Evolutionary conservation across 2,113 vertebrate species (phyloP).

Genomic region (Holacanthus passer): DNA sequence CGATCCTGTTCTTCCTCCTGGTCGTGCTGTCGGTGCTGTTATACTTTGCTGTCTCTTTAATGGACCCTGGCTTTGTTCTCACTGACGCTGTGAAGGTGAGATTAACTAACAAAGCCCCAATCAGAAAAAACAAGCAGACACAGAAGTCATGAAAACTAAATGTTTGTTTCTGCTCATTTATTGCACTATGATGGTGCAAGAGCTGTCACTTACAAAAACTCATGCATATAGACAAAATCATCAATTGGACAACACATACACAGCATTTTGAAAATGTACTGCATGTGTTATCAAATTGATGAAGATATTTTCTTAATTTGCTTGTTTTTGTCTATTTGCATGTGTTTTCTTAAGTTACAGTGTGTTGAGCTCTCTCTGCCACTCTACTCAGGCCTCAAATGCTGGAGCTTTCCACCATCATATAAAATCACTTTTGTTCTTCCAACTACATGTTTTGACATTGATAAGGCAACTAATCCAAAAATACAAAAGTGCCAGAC

Average conservation of each 20-base stretch:
- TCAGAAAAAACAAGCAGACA: not conserved
- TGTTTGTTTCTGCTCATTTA: not conserved
- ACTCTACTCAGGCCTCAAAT: not conserved
- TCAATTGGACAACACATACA: no score
- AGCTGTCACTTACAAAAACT: no score
- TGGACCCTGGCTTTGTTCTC: conserved; percentile 94
- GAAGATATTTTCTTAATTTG: no score
- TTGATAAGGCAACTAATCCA: not conserved
- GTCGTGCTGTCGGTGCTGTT: conserved; percentile 90
- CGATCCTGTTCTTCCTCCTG: conserved; percentile 85
- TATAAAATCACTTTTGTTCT: not conserved
- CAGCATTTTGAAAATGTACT: no score
- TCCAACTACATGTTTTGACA: no score
- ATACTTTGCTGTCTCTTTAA: conserved; percentile 92
- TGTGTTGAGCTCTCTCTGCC: not conserved
- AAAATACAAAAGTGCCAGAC: not conserved
- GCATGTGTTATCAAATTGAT: no score
- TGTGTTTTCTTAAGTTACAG: no score
- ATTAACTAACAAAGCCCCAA: not conserved
- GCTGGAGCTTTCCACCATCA: not conserved
- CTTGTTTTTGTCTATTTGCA: no score
- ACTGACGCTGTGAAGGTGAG: conserved; percentile 76
- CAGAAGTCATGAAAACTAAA: not conserved
- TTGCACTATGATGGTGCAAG: no score
- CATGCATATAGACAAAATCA: no score